Conservation (phyloP, 2,797 vertebrate species). For the Cetoscarus ocellatus region DNA sequence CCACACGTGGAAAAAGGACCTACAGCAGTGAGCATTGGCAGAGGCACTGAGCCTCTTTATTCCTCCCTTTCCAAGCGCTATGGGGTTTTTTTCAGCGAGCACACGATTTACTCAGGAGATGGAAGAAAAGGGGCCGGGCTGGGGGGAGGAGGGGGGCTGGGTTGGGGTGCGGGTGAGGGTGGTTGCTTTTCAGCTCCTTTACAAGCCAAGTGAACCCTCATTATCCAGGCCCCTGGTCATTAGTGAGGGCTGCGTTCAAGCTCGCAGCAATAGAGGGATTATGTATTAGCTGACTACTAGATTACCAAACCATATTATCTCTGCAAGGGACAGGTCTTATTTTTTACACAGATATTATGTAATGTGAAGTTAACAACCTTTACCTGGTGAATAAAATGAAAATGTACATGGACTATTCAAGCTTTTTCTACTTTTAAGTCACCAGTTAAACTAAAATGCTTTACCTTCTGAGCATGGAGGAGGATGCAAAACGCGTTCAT, state of each 20-base stretch:
- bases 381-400: constrained; percentile 41
- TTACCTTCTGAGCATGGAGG: too few species aligned
- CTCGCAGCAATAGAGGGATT: constrained; percentile 63
- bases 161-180: constrained; percentile 67
- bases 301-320: constrained; percentile 66
- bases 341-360: constrained; percentile 35
- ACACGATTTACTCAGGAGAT: constrained; percentile 84
- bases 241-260: constrained; percentile 73
- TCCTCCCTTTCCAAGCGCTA: constrained; percentile 81
- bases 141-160: constrained; percentile 61
- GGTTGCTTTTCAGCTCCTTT: constrained; percentile 82
- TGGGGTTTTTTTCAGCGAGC: constrained; percentile 83
- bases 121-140: constrained; percentile 81
- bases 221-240: constrained; percentile 82
- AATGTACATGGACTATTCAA: not conserved
- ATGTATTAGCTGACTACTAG: constrained; percentile 76
- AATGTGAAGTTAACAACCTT: constrained; percentile 40
- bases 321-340: constrained; percentile 26
- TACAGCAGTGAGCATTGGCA: constrained; percentile 93
- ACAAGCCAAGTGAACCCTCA: constrained; percentile 86
- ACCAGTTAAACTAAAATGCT: too few species aligned
- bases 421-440: too few species aligned
- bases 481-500: too few species aligned
- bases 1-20: constrained; percentile 93
- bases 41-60: constrained; percentile 90